phyloP scores from a whole-genome alignment of 1,140 invertebrate genomes.

The Ceratina japonica region DNA sequence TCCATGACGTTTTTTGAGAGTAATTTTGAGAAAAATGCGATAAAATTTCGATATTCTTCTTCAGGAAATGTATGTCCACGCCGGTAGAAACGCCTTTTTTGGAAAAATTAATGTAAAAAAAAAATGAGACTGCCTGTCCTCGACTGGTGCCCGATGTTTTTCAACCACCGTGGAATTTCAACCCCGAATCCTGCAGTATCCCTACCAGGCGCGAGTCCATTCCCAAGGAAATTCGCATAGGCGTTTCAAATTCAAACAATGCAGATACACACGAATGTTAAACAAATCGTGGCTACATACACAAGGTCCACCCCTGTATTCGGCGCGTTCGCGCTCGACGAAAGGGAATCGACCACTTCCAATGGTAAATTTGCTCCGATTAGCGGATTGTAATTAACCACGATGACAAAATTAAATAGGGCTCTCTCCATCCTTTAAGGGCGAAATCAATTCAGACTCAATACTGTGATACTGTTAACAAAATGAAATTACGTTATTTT shows the following conservation, averaged over 20 bases:
- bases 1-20: too few relatives aligned
- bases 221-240: too few relatives aligned
- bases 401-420: slow-evolving; percentile 5
- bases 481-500: not conserved
- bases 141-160: slow-evolving; percentile 59
- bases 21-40: too few relatives aligned
- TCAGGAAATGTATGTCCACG: too few relatives aligned
- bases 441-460: not conserved
- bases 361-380: slow-evolving; percentile 8
- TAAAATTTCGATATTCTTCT: too few relatives aligned
- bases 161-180: slow-evolving; percentile 62
- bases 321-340: too few relatives aligned
- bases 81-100: too few relatives aligned
- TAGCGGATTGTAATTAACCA: slow-evolving; percentile 2
- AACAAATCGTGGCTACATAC: slow-evolving; percentile 18
- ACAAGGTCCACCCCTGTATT: not conserved
- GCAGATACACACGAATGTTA: slow-evolving; percentile 24
- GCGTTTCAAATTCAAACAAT: slow-evolving; percentile 59
- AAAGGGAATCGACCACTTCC: not conserved
- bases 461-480: not conserved
- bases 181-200: slow-evolving; percentile 61
- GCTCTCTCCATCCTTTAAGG: not conserved
- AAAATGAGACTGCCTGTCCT: slow-evolving; percentile 58
- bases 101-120: too few relatives aligned
- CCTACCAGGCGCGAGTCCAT: slow-evolving; percentile 50